Base-by-base conservation (phyloP, 2,797 vertebrate species). In the Onychomys torridus region DNA sequence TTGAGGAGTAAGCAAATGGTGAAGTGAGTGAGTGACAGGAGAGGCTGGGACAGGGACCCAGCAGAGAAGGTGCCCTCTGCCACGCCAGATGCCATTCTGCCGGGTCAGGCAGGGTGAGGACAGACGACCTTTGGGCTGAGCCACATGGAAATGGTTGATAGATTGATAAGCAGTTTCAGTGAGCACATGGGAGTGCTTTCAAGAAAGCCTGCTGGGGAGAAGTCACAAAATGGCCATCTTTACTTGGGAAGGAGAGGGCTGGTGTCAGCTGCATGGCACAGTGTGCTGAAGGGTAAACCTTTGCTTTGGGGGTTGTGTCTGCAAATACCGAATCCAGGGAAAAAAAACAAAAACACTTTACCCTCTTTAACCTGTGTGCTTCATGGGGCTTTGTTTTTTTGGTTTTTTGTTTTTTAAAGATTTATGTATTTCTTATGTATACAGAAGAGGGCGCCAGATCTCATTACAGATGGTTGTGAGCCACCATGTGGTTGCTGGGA, bases 61-160 rank as follows among this genome's bases (percentile, higher is more conserved):
- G 59, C 46, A 17, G 46, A 82, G 49, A 73, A 43, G 29, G 69
- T 46, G 55, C 43, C n/a, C 3, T 8, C 7, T 10, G 59, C 81
- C 21, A 1, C 37, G 49, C 73, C 78, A 52, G 40, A 17, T 6
- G 23, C 59, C 32, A 49, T 75, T 75, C 71, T 37, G 65, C 59
- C 19, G 79, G 43, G 12, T 37, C 52, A 29, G 25, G 65, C 43
- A 63, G 40, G 34, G n/a, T 29, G n/a, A 93, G 59, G 55, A 29
- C 32, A 89, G 29, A 29, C n/a, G 89, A 81, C 77, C 85, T 89
- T 90, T 82, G 77, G 59, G 32, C 69, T 90, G 27, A 89, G 89
- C 83, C 40, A 57, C 1, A 1, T 92, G 43, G 78, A 96, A 55
- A 75, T 73, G 11, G 0, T 3, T 7, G 12, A 43, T 69, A 34